Base-by-base conservation (phyloP, 2,113 vertebrate species). In the Thamnaconus septentrionalis region DNA sequence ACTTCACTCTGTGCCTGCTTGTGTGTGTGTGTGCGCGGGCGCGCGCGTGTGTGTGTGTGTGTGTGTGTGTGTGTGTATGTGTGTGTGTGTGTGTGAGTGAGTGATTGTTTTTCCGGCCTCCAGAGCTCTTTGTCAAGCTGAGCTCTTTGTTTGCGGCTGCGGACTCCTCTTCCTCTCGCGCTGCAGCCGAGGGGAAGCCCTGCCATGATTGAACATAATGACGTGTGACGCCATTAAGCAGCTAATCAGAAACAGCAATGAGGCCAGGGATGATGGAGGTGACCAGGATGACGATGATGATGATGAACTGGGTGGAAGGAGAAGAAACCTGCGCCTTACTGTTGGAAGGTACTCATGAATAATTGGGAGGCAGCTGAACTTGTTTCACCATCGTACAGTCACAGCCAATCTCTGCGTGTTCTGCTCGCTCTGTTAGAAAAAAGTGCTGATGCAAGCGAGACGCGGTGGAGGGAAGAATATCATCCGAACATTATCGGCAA, bases 141-240 rank as follows among this genome's bases (percentile, higher is more conserved):
- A 31, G 18, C 18, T 31, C 18, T 31, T 31, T 31, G 18, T 31
- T 31, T 31, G 18, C 18, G 18, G 18, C 18, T 31, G 18, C 18
- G 18, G 18, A 31, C 18, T 31, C 18, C 18, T 31, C 18, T 31
- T 31, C 18, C 18, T 31, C 18, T 31, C 18, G 18, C 1, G 18
- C 18, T 31, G 18, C 18, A 31, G 18, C 18, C 18, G 6, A 5
- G 5, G 45, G 12, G 51, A 4, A 63, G 68, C 74, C 81, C 70
- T 50, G 41, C 62, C 5, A 50, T 80, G 85, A 82, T 81, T 80
- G 83, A 83, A 79, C 78, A 80, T 83, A 85, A 86, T 82, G 87
- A 79, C 72, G 69, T 81, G 83, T 83, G 83, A 86, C 80, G 65
- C 62, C 80, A 83, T 83, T 85, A 84, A 64, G 70, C 69, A 59